Base-by-base conservation (phyloP, 2,797 vertebrate species). In the Hemitrygon akajei region DNA sequence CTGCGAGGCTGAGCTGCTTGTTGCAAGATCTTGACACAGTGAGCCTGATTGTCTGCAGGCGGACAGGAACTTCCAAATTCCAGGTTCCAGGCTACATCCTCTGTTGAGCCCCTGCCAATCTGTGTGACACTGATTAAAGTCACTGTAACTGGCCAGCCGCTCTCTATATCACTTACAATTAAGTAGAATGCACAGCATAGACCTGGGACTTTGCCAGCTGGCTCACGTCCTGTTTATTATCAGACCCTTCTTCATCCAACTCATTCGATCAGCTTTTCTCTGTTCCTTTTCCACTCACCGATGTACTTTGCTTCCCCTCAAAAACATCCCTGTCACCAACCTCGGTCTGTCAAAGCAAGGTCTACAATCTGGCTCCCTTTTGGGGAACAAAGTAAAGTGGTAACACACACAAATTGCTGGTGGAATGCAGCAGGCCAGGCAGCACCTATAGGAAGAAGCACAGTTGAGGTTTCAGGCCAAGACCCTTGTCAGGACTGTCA, bases 21-120 rank as follows among this genome's bases (percentile, higher is more conserved):
- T n/a, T 63, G 82, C 82, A 86, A 58, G 4, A 63, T n/a, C 27
- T 63, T 60, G 82, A 86, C 58, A 86, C 56, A n/a, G 58, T 27
- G 27, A n/a, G 56, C 11, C 30, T 30, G 58, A 60, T 60, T n/a
- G 12, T 60, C 82, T 86, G 82, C 47, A 84, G 80, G 56, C 58
- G 30, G 58, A 63, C 80, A 82, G 80, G 40, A 82, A 82, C 82
- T 86, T 86, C 58, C 82, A 60, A 86, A 58, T 86, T 63, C 27
- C 56, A 58, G 82, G 12, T 16, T 60, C 56, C 82, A 86, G 56
- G 82, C 58, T 60, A n/a, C 22, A 11, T 63, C 82, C 82, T 58
- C 58, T 60, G 27, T 58, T 86, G 16, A 86, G 27, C 27, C n/a
- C 30, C 27, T 60, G 82, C 58, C 58, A 63, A 60, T 16, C 56